phyloP scores from a whole-genome alignment of 2,797 vertebrate genomes.

The Centroberyx gerrardi region DNA sequence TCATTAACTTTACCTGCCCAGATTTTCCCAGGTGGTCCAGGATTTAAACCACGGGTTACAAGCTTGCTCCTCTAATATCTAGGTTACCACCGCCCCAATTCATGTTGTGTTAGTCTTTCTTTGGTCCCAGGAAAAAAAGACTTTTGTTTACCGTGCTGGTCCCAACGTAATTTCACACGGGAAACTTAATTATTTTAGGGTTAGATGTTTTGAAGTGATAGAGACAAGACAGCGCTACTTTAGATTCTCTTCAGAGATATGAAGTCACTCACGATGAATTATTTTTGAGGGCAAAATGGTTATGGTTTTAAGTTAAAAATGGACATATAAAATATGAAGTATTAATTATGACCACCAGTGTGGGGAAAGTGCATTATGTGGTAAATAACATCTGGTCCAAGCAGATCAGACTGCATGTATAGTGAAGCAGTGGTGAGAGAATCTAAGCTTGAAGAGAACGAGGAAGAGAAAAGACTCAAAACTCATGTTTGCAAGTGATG shows the following conservation, averaged over 20 bases:
- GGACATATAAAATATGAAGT: background rate
- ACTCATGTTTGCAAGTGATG: conserved; percentile 25
- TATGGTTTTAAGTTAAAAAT: background rate
- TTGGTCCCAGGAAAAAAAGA: no score
- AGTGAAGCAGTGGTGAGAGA: background rate
- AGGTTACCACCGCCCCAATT: background rate
- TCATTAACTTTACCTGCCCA: no score
- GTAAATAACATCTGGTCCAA: conserved; percentile 20
- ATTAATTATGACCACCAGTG: background rate
- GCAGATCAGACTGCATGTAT: background rate
- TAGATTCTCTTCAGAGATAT: background rate
- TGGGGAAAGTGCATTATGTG: background rate
- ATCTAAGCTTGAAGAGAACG: no score
- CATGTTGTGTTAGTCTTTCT: background rate
- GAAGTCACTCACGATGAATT: background rate
- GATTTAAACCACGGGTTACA: background rate
- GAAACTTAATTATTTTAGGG: no score
- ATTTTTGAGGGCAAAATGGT: background rate
- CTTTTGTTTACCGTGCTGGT: no score
- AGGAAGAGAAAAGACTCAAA: conserved; percentile 6
- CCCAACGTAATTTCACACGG: no score
- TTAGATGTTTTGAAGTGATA: no score
- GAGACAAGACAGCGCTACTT: background rate
- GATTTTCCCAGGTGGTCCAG: background rate
- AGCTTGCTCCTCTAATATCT: background rate